These are phyloP conservation scores for Neodon shergylaensis DNA, from an alignment of 2,113 vertebrate species.

Conservation along the genomic window DNA sequence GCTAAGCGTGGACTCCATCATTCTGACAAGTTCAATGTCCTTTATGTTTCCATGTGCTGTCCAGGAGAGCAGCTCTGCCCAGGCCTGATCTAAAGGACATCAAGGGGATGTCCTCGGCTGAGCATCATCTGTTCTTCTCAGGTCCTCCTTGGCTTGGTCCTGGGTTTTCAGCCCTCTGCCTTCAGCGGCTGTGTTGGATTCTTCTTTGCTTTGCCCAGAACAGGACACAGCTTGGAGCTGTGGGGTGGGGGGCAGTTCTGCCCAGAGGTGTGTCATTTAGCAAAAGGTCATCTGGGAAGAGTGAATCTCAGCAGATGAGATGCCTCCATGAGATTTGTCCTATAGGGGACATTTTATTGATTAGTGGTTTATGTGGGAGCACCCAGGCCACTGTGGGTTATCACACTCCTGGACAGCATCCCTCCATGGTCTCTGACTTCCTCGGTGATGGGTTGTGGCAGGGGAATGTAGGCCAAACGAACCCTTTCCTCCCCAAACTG, in stretches of 20 bases:
- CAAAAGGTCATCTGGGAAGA: not conserved
- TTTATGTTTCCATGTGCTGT: not conserved
- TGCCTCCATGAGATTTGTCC: not conserved
- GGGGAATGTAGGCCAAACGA: not conserved
- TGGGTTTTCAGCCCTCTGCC: not conserved
- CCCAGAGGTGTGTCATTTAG: not conserved
- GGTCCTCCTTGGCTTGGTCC: not conserved
- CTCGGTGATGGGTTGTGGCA: not conserved
- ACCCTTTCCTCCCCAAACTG: not conserved
- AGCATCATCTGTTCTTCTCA: not conserved
- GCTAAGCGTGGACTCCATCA: not conserved
- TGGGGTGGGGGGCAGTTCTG: not conserved
- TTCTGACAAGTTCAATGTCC: not conserved
- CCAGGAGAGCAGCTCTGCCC: not conserved
- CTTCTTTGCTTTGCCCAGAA: not conserved
- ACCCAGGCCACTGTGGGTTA: too few relatives aligned
- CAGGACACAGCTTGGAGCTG: not conserved
- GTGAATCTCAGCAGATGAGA: not conserved
- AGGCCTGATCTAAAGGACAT: not conserved
- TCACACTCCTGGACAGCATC: too few relatives aligned
- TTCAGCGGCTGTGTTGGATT: not conserved
- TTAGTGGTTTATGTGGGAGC: not conserved
- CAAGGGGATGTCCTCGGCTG: not conserved
- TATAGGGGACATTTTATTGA: not conserved
- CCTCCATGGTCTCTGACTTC: not conserved